A percentile compares a stretch with the other conserved stretches of the same genome.
Evolutionary conservation across 2,113 vertebrate genomes (phyloP).

Genomic region (Dascyllus trimaculatus): DNA sequence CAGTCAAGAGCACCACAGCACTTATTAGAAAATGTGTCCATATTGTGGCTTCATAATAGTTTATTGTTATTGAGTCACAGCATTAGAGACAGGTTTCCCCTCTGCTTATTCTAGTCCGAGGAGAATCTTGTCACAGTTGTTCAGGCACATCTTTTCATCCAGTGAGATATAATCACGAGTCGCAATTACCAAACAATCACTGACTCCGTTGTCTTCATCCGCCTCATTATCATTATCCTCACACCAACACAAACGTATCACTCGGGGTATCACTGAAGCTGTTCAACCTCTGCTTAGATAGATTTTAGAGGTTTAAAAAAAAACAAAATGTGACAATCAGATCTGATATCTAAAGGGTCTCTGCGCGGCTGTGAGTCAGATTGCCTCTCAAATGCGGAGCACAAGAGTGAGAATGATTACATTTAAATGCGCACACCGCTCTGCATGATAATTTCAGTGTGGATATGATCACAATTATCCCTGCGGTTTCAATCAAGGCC

Average conservation of each 20-base stretch:
- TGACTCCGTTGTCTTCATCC: slow-evolving; percentile 21
- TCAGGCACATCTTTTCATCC: slow-evolving; percentile 30
- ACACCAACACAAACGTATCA: slow-evolving; percentile 37
- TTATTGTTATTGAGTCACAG: neutral
- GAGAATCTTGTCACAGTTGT: neutral
- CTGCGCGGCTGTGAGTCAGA: slow-evolving; percentile 20
- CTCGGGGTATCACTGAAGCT: slow-evolving; percentile 33
- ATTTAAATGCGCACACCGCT: slow-evolving; percentile 48
- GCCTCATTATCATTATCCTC: slow-evolving; percentile 46
- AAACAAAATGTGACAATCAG: slow-evolving; percentile 50
- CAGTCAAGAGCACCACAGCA: neutral
- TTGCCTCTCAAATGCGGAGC: slow-evolving; percentile 33
- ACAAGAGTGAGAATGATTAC: slow-evolving; percentile 44
- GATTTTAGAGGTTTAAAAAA: slow-evolving; percentile 6
- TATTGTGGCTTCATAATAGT: neutral
- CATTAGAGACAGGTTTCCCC: neutral
- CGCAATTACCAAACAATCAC: slow-evolving; percentile 45
- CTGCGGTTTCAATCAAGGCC: slow-evolving; percentile 13
- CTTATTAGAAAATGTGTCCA: neutral
- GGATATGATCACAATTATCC: slow-evolving; percentile 25
- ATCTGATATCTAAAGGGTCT: slow-evolving; percentile 25
- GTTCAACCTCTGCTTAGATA: slow-evolving; percentile 21
- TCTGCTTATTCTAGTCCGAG: neutral
- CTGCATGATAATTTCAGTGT: slow-evolving; percentile 37
- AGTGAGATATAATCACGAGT: slow-evolving; percentile 46